A percentile compares a stretch with the other conserved stretches of the same genome.
Conservation (phyloP, 2,888 invertebrate genomes). For the Pterostichus madidus region DNA sequence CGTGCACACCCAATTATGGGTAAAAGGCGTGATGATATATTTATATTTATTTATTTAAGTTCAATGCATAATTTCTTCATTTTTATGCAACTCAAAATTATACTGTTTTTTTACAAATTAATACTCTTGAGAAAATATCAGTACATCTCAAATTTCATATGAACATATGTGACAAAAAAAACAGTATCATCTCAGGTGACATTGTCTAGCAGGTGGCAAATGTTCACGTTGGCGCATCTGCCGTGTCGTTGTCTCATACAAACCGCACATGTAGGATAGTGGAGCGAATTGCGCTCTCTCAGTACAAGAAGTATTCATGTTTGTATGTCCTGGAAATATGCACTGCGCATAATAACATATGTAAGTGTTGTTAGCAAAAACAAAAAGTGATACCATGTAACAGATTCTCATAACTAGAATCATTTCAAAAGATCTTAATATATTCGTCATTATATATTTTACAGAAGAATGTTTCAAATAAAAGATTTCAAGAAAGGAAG, state of each 20-base stretch:
- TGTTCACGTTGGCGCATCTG: too few species aligned
- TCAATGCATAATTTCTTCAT: too few species aligned
- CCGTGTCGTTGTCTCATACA: not conserved
- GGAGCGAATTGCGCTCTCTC: not conserved
- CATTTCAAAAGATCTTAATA: too few species aligned
- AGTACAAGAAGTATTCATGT: slow-evolving; percentile 9
- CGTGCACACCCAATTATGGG: too few species aligned
- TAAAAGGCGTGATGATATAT: too few species aligned
- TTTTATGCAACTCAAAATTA: too few species aligned
- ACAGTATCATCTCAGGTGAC: not conserved
- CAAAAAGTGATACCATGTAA: slow-evolving; percentile 16
- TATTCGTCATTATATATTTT: too few species aligned
- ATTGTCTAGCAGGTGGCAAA: not conserved
- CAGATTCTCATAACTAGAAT: not conserved
- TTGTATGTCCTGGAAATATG: slow-evolving; percentile 20
- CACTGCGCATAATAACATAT: slow-evolving; percentile 11
- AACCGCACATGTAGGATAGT: slow-evolving; percentile 13
- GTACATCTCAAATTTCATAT: not conserved
- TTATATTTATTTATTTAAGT: too few species aligned
- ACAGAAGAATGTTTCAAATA: too few species aligned
- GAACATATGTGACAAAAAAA: not conserved
- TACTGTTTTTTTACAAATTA: not conserved
- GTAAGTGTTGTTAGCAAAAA: not conserved
- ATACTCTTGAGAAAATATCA: slow-evolving; percentile 16
- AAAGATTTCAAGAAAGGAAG: too few species aligned